A percentile compares a stretch with the other conserved stretches of the same genome.
Conservation (phyloP, 2,113 vertebrate genomes). For the Perca schrenkii region DNA sequence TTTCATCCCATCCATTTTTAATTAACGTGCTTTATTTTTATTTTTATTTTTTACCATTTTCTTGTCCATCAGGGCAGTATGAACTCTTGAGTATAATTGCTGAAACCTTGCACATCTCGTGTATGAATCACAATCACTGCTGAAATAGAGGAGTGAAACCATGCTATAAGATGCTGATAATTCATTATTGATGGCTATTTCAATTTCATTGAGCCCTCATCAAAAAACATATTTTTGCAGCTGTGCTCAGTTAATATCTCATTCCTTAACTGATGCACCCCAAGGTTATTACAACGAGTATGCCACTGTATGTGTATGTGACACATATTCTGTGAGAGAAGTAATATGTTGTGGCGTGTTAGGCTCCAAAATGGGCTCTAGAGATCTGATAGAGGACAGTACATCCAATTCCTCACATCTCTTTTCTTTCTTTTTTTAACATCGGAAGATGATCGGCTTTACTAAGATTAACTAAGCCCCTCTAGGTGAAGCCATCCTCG, state of each 20-base stretch:
- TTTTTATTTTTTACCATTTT: neutral
- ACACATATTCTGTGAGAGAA: constrained; percentile 10
- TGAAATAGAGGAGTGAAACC: neutral
- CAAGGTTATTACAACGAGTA: constrained; percentile 51
- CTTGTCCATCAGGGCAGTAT: neutral
- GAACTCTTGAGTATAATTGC: neutral
- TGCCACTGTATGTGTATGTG: constrained; percentile 9
- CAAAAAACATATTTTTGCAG: constrained; percentile 37
- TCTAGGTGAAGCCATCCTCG: constrained; percentile 40
- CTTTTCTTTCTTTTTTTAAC: neutral
- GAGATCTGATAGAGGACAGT: constrained; percentile 20
- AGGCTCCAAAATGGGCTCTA: constrained; percentile 25
- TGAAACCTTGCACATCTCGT: neutral
- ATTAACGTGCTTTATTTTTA: constrained; percentile 8
- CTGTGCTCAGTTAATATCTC: constrained; percentile 34
- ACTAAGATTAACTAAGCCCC: constrained; percentile 11
- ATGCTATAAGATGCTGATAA: neutral
- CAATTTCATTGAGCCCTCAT: constrained; percentile 36
- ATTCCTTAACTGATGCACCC: constrained; percentile 22
- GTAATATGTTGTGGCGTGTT: constrained; percentile 34
- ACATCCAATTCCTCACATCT: constrained; percentile 29
- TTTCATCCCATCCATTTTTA: constrained; percentile 11
- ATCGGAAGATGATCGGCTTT: neutral
- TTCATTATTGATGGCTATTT: constrained; percentile 30
- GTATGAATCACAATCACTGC: constrained; percentile 15